Conservation (phyloP, 2,888 invertebrate genomes). For the Caenorhabditis drosophilae region DNA sequence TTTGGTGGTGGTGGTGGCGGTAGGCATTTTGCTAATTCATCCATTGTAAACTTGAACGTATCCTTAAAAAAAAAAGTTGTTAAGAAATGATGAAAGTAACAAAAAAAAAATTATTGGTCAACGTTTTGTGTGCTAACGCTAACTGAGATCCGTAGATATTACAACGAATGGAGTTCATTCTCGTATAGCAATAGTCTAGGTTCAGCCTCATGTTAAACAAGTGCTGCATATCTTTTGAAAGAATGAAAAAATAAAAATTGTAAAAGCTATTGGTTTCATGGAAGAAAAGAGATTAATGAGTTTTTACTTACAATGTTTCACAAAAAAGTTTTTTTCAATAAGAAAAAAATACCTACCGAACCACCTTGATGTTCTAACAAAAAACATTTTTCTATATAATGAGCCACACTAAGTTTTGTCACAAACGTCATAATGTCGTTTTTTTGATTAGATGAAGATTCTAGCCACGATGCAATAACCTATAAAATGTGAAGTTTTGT, state of each 20-base stretch:
- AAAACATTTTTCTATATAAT: conserved; percentile 47
- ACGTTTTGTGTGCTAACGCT: conserved; percentile 11
- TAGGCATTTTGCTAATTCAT: conserved; percentile 52
- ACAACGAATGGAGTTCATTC: conserved; percentile 39
- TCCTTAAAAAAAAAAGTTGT: conserved; percentile 27
- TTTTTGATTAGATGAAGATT: conserved; percentile 34
- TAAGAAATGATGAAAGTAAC: conserved; percentile 14
- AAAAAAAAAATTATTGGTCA: conserved; percentile 17
- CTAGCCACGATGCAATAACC: conserved; percentile 54
- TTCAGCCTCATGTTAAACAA: conserved; percentile 35
- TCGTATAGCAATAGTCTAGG: conserved; percentile 24
- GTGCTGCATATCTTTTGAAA: conserved; percentile 9
- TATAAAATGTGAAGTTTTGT: conserved; percentile 9
- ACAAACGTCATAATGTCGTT: conserved; percentile 40
- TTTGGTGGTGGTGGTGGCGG: conserved; percentile 42
- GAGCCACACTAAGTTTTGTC: conserved; percentile 40
- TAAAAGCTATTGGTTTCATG: too few relatives aligned
- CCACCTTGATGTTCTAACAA: conserved; percentile 58
- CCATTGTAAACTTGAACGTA: conserved; percentile 52
- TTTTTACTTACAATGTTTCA: neutral
- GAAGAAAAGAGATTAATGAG: conserved; percentile 11
- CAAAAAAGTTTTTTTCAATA: too few relatives aligned
- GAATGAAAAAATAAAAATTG: too few relatives aligned
- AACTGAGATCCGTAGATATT: conserved; percentile 20
- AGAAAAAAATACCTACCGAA: conserved; percentile 44